A percentile compares a stretch with the other conserved stretches of the same genome.
These are phyloP conservation scores for Seriola aureovittata DNA, from an alignment of 2,113 vertebrate genomes.

Conservation along the genomic window DNA sequence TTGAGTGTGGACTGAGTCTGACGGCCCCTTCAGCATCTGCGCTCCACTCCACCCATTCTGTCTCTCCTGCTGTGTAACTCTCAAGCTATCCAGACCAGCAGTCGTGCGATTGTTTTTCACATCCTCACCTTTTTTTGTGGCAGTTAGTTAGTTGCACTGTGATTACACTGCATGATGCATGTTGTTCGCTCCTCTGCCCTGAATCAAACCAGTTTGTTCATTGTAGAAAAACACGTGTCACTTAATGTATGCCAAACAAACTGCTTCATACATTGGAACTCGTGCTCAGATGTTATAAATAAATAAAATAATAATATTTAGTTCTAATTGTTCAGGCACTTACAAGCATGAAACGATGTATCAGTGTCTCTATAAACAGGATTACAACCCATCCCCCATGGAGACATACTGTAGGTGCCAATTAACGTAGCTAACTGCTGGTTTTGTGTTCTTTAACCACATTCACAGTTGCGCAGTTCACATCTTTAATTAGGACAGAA, in stretches of 20 bases:
- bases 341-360: background rate
- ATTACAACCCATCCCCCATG: background rate
- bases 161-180: too few species aligned
- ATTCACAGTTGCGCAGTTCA: background rate
- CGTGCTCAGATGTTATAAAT: too few species aligned
- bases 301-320: background rate
- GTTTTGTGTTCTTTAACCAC: background rate
- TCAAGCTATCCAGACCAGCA: too few species aligned
- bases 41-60: background rate
- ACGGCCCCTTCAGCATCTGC: slow-evolving; percentile 16
- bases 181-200: background rate
- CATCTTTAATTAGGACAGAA: background rate
- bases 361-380: background rate
- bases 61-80: background rate
- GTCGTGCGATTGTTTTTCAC: background rate
- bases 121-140: background rate
- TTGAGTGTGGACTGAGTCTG: slow-evolving; percentile 22
- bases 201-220: background rate
- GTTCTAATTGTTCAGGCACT: background rate
- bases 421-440: background rate
- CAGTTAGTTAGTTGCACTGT: background rate
- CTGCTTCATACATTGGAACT: background rate
- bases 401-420: background rate
- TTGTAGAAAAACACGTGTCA: background rate
- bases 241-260: too few species aligned